phyloP scores from a whole-genome alignment of 2,797 vertebrate genomes.

The Microctenopoma steveboyesi region DNA sequence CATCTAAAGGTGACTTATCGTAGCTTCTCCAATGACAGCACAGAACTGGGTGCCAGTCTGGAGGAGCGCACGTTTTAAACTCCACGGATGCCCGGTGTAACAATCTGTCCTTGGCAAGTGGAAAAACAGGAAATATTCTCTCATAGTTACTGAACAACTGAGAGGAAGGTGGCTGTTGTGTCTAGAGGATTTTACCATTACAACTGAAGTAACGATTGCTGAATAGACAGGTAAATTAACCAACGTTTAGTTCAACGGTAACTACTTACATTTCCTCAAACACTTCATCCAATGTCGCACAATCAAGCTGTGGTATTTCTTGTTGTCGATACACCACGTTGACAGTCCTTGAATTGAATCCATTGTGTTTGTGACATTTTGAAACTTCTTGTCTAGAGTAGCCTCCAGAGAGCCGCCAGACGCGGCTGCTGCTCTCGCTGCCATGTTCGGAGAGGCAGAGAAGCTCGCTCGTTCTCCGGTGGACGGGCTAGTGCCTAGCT shows the following conservation, averaged over 20 bases:
- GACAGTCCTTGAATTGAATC: conserved; percentile 96
- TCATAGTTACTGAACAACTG: background rate
- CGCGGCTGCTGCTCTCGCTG: conserved; percentile 80
- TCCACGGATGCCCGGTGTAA: background rate
- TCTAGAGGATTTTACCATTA: too few relatives aligned
- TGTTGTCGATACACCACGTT: conserved; percentile 96
- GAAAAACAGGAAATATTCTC: background rate
- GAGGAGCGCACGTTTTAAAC: conserved; percentile 5
- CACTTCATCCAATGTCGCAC: conserved; percentile 94
- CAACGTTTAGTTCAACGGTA: too few relatives aligned
- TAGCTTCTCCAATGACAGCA: background rate
- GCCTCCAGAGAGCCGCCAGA: conserved; percentile 86
- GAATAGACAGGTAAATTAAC: background rate
- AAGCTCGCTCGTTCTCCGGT: conserved; percentile 24
- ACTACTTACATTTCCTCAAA: conserved; percentile 91
- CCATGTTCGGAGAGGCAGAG: conserved; percentile 78
- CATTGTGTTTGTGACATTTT: conserved; percentile 92
- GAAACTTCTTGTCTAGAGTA: conserved; percentile 88
- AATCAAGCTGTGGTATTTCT: conserved; percentile 91
- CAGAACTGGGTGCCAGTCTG: too few relatives aligned
- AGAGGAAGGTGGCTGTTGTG: background rate
- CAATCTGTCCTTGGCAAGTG: background rate
- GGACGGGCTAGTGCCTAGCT: conserved; percentile 60
- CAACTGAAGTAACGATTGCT: background rate
- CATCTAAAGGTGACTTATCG: background rate